These are phyloP conservation scores for Drosophila ficusphila DNA, from an alignment of 1,140 invertebrate genomes.

Conservation along the genomic window DNA sequence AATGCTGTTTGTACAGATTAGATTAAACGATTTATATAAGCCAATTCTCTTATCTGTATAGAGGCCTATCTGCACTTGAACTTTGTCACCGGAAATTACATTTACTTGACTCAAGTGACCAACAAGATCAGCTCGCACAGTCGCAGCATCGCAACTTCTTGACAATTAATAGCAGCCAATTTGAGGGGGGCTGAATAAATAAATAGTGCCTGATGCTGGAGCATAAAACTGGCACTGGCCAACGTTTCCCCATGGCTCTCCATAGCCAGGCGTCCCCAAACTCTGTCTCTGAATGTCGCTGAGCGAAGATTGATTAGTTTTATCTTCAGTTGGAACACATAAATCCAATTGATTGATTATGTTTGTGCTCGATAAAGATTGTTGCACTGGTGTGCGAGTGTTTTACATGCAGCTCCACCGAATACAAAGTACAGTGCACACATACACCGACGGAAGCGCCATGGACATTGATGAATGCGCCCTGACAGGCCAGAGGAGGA, in stretches of 20 bases:
- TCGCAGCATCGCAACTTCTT: conserved; percentile 13
- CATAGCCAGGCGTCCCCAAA: conserved; percentile 22
- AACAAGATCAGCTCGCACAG: conserved; percentile 25
- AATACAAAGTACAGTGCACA: conserved; percentile 19
- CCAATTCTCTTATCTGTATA: not conserved
- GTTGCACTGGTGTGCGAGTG: conserved; percentile 67
- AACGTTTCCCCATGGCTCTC: not conserved
- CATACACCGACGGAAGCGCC: conserved; percentile 58
- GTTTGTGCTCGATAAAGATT: conserved; percentile 80
- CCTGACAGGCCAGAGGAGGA: conserved; percentile 35
- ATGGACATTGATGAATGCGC: conserved; percentile 76
- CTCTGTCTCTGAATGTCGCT: conserved; percentile 55
- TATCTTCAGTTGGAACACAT: conserved; percentile 83
- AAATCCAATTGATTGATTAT: conserved; percentile 84
- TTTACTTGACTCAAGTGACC: not conserved
- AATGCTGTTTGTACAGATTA: not conserved
- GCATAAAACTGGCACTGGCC: conserved; percentile 3
- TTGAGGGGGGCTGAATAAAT: conserved; percentile 35
- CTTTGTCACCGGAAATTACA: conserved; percentile 22
- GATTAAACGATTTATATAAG: not conserved
- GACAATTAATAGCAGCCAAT: conserved; percentile 65
- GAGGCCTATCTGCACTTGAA: not conserved
- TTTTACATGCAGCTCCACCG: conserved; percentile 61
- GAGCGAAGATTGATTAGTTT: conserved; percentile 83
- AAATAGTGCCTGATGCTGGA: conserved; percentile 38